Conservation (phyloP, 1,140 invertebrate genomes). For the Drosophila littoralis region DNA sequence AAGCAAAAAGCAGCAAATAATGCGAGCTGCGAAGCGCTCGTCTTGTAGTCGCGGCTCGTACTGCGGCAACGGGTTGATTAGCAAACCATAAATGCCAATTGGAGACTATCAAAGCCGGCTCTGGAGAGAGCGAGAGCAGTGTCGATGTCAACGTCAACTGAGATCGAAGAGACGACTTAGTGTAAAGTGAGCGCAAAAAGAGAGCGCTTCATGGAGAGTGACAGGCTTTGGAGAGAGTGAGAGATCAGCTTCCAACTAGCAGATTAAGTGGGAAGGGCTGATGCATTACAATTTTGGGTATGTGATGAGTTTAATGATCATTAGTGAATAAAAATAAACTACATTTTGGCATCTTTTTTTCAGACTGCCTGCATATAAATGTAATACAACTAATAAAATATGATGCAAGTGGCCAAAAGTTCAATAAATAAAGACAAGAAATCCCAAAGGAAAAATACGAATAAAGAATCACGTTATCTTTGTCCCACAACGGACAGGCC, state of each 20-base stretch:
- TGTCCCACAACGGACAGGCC: conserved; percentile 7
- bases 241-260: conserved; percentile 29
- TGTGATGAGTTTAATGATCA: conserved; percentile 18
- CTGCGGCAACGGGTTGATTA: conserved; percentile 37
- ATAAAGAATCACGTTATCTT: conserved; percentile 51
- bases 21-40: conserved; percentile 43
- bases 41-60: conserved; percentile 57
- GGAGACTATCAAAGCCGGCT: conserved; percentile 51
- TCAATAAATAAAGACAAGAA: conserved; percentile 37
- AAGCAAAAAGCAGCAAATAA: conserved; percentile 32
- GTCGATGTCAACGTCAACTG: conserved; percentile 9
- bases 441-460: conserved; percentile 11
- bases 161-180: conserved; percentile 46
- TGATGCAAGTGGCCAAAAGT: conserved; percentile 65
- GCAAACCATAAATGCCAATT: conserved; percentile 51
- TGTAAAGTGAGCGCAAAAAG: conserved; percentile 64
- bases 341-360: conserved; percentile 3
- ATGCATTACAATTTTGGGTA: conserved; percentile 29
- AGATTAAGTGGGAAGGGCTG: conserved; percentile 8
- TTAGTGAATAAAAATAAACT: conserved; percentile 28
- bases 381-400: not conserved
- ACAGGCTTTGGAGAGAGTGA: not conserved
- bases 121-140: conserved; percentile 11
- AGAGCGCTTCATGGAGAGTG: conserved; percentile 41
- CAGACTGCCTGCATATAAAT: too few relatives aligned